Base-by-base conservation (phyloP, 2,888 invertebrate species). In the Mycalesis mineus region DNA sequence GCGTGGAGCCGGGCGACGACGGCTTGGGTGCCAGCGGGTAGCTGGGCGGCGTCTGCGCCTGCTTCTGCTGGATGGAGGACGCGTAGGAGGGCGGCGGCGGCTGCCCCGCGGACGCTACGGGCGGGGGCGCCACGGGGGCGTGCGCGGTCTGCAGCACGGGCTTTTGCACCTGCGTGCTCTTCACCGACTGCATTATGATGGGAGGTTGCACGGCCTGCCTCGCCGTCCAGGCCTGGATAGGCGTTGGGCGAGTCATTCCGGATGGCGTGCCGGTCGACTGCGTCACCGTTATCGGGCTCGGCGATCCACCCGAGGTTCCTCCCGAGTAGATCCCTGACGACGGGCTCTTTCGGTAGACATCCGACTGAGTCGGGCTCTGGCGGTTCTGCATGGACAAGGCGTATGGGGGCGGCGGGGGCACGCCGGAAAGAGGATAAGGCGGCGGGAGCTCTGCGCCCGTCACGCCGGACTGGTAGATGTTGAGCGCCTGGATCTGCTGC, bases 121-220 rank as follows among this genome's bases (percentile, higher is more conserved):
- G 82, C 42, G 90, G 89, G 2, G 95, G 95, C 11, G 95, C 93
- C 28, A 95, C 94, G 0, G 97, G 97, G n/a, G 96, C 97, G 49
- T 97, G 96, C 8, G 98, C 98, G 13, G 97, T 98, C 85, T 98
- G 98, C 64, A 98, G 88, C 29, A 97, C 94, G 0, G 98, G 98
- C 79, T 98, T 98, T 76, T 97, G 97, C 39, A 97, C 97, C 82
- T 97, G 97, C 14, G 97, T 97, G 87, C 97, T 97, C 80, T 97
- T 97, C 14, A 98, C 98, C 31, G 97, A 96, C 80, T 98, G 97
- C 97, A 98, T 98, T 64, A 98, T 97, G 65, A 98, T 96, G 7
- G 97, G 97, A 49, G 97, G 95, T 74, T 97, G 97, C 15, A 97
- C 96, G 39, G 96, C 94, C 80, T 97, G 97, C 50, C 95, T 91